These are phyloP conservation scores for Calcarius lapponicus DNA, from an alignment of 2,797 vertebrate genomes.

Conservation along the genomic window DNA sequence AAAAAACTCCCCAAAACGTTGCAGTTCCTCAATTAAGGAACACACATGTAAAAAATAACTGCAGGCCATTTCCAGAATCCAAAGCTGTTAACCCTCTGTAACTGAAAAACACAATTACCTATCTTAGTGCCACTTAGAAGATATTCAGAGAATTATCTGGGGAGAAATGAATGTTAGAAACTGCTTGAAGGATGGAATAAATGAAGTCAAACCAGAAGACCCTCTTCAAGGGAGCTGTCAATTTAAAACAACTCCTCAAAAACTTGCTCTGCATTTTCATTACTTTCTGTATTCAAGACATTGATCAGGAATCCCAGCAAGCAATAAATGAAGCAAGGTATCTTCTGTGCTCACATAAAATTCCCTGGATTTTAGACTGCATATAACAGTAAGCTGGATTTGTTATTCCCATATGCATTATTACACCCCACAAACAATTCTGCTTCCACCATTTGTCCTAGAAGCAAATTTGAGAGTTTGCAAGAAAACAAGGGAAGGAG, in stretches of 20 bases:
- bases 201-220: background rate
- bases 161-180: background rate
- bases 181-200: background rate
- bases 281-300: background rate
- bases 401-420: background rate
- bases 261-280: background rate
- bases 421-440: background rate
- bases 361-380: background rate
- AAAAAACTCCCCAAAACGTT: background rate
- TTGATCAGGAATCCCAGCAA: background rate
- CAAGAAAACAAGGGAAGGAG: background rate
- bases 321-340: background rate
- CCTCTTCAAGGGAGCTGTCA: background rate
- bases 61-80: background rate
- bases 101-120: background rate
- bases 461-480: background rate
- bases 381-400: background rate
- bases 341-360: background rate
- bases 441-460: background rate
- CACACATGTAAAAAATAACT: background rate
- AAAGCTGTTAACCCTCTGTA: background rate
- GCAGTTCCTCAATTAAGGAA: background rate
- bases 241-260: background rate
- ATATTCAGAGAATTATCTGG: background rate
- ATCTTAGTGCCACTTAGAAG: background rate